These are phyloP conservation scores for Lemur catta DNA, from an alignment of 2,797 vertebrate species.

Conservation along the genomic window DNA sequence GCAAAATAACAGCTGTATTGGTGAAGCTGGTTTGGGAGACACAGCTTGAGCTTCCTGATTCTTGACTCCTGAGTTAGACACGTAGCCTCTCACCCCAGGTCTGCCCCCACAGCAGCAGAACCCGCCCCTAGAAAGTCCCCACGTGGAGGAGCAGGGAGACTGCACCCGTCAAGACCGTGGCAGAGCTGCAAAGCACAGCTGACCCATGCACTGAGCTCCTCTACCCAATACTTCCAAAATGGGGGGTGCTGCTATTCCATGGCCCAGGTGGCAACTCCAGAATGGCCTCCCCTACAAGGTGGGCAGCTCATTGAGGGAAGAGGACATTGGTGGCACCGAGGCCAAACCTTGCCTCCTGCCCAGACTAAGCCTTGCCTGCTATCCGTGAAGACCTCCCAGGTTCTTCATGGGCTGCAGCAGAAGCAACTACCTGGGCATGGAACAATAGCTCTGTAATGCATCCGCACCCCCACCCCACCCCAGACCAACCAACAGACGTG, in stretches of 20 bases:
- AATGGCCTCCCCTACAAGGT: background rate
- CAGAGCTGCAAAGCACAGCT: background rate
- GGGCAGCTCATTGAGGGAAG: background rate
- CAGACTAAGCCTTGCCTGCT: background rate
- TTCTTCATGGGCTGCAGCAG: background rate
- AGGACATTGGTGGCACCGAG: background rate
- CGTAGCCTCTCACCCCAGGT: background rate
- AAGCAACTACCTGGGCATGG: background rate
- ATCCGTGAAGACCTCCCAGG: background rate
- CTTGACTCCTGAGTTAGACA: background rate
- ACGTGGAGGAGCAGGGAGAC: background rate
- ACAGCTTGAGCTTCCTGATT: background rate
- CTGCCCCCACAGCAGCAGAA: background rate
- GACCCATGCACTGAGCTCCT: background rate
- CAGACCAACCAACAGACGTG: background rate
- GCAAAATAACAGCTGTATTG: background rate
- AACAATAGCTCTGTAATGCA: background rate
- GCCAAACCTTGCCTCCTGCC: background rate
- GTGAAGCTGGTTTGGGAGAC: background rate
- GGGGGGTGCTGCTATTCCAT: fast-evolving
- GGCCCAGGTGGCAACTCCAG: background rate
- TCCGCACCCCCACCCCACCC: background rate
- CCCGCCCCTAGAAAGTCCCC: background rate
- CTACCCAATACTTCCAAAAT: background rate
- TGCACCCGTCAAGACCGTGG: fast-evolving